Evolutionary conservation across 1,140 invertebrate species (phyloP).

Genomic region (Scaptomyza hsui): DNA sequence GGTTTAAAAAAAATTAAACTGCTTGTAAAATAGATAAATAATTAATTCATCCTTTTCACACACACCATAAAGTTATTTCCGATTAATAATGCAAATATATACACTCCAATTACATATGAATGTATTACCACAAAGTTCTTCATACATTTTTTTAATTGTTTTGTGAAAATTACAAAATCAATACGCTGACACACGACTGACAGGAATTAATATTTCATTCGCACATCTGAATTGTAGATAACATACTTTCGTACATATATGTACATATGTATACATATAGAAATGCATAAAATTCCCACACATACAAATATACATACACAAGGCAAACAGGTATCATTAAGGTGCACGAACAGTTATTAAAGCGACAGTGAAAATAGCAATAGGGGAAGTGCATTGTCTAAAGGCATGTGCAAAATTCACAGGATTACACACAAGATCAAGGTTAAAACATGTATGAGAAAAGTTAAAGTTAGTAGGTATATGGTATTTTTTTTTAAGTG

Average conservation of each 20-base stretch:
- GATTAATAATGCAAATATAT: not conserved
- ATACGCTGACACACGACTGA: constrained; percentile 23
- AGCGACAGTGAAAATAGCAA: not conserved
- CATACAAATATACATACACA: not conserved
- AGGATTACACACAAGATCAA: not conserved
- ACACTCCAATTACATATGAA: constrained; percentile 13
- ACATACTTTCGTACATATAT: not conserved
- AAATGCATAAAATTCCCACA: not conserved
- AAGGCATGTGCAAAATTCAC: not conserved
- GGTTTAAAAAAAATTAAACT: not conserved
- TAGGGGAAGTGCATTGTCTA: constrained; percentile 8
- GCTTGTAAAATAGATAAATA: not conserved
- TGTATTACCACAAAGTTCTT: not conserved
- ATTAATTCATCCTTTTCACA: too few species aligned
- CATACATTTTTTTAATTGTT: constrained; percentile 13
- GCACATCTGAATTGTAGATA: constrained; percentile 4
- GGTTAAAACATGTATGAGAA: not conserved
- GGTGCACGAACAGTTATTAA: constrained; percentile 16
- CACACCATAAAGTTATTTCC: not conserved
- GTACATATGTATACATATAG: not conserved
- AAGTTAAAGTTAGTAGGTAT: not conserved
- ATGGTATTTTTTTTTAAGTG: not conserved
- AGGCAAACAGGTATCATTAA: constrained; percentile 29
- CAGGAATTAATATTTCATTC: constrained; percentile 29
- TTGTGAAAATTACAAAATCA: constrained; percentile 44